These are phyloP conservation scores for Dorcus hopei DNA, from an alignment of 2,888 invertebrate genomes.

Conservation along the genomic window DNA sequence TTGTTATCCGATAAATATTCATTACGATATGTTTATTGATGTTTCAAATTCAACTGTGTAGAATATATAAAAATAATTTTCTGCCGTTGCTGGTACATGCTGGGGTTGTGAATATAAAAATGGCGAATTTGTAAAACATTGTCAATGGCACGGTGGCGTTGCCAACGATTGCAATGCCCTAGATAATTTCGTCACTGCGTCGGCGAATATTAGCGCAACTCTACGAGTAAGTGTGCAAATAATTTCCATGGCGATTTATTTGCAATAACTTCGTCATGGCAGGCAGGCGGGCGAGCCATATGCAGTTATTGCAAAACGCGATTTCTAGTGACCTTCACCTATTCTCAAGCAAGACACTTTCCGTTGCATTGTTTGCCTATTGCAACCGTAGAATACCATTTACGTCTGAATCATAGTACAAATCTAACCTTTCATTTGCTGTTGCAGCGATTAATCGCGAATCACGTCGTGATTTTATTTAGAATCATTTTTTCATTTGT, in stretches of 20 bases:
- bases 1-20: too few species aligned
- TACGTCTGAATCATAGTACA: neutral
- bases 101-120: too few species aligned
- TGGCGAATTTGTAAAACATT: too few species aligned
- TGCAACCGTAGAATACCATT: constrained; percentile 1
- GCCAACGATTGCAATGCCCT: constrained; percentile 7
- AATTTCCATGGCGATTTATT: constrained; percentile 3
- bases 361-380: constrained; percentile 14
- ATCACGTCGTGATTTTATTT: neutral
- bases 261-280: constrained; percentile 1
- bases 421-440: neutral
- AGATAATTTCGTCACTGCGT: constrained; percentile 14
- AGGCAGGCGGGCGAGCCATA: constrained; percentile 3
- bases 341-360: constrained; percentile 21
- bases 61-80: too few species aligned
- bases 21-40: too few species aligned
- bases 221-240: constrained; percentile 9
- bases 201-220: constrained; percentile 5
- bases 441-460: neutral
- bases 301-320: constrained; percentile 18
- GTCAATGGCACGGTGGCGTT: too few species aligned
- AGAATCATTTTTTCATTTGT: too few species aligned
- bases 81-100: too few species aligned
- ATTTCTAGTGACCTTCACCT: constrained; percentile 25
- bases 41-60: too few species aligned